Conservation (phyloP, 2,888 invertebrate species). For the Spilosoma lubricipeda region DNA sequence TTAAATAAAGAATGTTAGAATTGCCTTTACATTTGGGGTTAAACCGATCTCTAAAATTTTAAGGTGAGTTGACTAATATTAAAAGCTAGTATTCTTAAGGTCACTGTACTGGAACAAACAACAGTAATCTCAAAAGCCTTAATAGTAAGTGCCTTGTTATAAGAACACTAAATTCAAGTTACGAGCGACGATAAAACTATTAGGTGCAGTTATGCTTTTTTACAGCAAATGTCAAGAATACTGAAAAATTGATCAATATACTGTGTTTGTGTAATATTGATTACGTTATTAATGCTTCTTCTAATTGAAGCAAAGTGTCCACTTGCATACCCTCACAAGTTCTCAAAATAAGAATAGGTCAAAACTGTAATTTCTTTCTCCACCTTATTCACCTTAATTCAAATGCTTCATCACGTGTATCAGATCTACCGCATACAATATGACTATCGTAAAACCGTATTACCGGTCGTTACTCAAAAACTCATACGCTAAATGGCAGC, state of each 20-base stretch:
- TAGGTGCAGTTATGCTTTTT: neutral
- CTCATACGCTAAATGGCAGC: slow-evolving; percentile 22
- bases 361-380: neutral
- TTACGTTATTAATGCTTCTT: neutral
- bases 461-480: slow-evolving; percentile 24
- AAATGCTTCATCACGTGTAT: neutral
- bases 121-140: neutral
- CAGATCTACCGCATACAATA: slow-evolving; percentile 10
- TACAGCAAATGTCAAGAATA: neutral
- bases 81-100: neutral
- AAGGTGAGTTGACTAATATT: neutral
- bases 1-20: neutral
- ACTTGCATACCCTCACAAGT: neutral
- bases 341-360: neutral
- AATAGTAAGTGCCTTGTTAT: neutral
- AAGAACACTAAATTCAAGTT: neutral
- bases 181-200: neutral
- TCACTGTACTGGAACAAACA: neutral
- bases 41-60: neutral
- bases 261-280: neutral
- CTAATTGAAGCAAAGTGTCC: neutral
- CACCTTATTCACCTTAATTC: neutral
- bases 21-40: neutral
- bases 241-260: neutral
- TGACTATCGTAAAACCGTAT: slow-evolving; percentile 17